A percentile compares a stretch with the other conserved stretches of the same genome.
Evolutionary conservation across 2,113 vertebrate genomes (phyloP).

Genomic region (Piprites chloris): DNA sequence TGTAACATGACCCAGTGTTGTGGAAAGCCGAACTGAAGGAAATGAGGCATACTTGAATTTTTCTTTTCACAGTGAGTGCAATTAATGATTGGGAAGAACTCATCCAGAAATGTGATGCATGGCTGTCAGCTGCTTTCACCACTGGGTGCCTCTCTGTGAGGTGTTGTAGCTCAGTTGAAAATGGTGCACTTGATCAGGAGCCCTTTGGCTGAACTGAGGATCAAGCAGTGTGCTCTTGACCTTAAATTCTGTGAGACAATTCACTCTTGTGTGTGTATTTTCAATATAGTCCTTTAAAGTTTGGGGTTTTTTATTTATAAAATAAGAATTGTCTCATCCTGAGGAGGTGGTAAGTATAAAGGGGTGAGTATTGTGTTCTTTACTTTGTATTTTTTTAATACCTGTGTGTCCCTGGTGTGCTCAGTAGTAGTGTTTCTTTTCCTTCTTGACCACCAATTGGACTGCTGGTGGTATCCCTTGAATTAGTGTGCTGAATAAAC

Average conservation of each 20-base stretch:
- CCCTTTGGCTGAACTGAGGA: neutral
- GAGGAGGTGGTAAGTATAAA: neutral
- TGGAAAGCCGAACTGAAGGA: neutral
- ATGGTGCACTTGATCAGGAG: neutral
- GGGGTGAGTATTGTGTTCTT: neutral
- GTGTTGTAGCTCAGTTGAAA: neutral
- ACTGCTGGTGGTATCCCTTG: neutral
- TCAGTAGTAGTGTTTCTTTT: neutral
- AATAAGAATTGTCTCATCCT: neutral
- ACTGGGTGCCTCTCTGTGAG: neutral
- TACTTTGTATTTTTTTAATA: neutral
- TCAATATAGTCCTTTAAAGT: neutral
- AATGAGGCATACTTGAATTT: neutral
- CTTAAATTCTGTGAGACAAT: neutral
- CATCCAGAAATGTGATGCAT: neutral
- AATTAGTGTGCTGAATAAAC: slow-evolving; percentile 9
- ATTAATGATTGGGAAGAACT: neutral
- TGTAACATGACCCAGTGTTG: neutral
- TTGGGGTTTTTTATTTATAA: too few relatives aligned
- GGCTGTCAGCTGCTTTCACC: neutral
- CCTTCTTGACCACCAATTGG: neutral
- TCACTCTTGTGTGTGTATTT: neutral
- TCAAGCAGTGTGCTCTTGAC: neutral
- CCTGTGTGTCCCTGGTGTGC: neutral
- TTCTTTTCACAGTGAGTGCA: neutral